Evolutionary conservation across 2,113 vertebrate species (phyloP).

Genomic region (Excalfactoria chinensis): DNA sequence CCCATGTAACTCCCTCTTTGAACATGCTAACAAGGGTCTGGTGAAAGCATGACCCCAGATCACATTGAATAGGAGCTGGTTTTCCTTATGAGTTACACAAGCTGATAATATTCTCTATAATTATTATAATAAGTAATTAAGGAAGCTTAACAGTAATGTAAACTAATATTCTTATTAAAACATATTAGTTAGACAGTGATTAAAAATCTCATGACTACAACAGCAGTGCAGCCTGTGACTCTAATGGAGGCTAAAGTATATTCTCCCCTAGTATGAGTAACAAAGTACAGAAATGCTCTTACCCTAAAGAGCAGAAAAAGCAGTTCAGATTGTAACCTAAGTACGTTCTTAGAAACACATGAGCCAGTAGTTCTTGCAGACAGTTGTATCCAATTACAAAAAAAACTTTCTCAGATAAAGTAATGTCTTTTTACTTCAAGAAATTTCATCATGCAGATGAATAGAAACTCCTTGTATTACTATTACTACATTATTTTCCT

Average conservation of each 20-base stretch:
- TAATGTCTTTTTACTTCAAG: neutral
- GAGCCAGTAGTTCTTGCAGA: neutral
- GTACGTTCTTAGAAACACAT: neutral
- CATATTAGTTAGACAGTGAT: neutral
- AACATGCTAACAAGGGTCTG: neutral
- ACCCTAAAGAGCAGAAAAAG: neutral
- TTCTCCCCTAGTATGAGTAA: neutral
- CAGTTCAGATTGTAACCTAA: neutral
- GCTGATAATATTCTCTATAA: neutral
- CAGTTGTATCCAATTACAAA: neutral
- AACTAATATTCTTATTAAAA: constrained; percentile 15
- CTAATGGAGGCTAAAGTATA: neutral
- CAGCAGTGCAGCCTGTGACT: neutral
- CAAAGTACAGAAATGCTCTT: neutral
- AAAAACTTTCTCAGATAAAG: neutral
- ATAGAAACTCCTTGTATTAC: neutral
- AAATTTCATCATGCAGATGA: neutral
- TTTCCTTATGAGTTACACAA: neutral
- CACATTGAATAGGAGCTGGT: neutral
- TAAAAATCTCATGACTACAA: neutral
- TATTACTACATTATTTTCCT: neutral
- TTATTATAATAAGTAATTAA: neutral
- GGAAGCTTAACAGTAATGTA: neutral
- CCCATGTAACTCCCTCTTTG: neutral
- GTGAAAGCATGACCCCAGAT: neutral